Evolutionary conservation across 2,797 vertebrate genomes (phyloP).

Genomic region (Enteromius paludinosus): DNA sequence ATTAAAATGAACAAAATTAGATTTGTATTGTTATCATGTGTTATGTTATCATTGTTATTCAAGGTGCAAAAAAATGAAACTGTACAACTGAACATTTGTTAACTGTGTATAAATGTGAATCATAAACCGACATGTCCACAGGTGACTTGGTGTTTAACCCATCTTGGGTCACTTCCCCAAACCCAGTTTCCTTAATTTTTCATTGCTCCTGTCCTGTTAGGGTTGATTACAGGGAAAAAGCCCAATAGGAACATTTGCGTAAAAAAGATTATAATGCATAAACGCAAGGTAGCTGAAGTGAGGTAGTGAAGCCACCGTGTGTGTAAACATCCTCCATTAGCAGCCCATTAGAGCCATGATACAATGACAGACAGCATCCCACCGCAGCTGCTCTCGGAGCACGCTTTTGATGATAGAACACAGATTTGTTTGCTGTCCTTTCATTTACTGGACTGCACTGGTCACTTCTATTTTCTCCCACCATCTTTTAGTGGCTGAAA

Average conservation of each 20-base stretch:
- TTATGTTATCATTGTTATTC: neutral
- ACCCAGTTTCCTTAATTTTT: neutral
- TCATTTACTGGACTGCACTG: conserved; percentile 13
- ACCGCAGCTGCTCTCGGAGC: neutral
- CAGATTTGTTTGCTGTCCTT: conserved; percentile 35
- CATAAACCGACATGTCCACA: neutral
- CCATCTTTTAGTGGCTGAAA: conserved; percentile 12
- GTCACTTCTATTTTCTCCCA: conserved; percentile 29
- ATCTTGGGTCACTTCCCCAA: neutral
- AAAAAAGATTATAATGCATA: neutral
- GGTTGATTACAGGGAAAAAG: neutral
- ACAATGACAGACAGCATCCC: conserved; percentile 34
- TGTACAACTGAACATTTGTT: too few species aligned
- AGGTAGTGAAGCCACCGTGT: neutral
- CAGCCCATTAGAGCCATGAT: conserved; percentile 14
- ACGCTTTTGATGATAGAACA: conserved; percentile 34
- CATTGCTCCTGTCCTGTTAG: neutral
- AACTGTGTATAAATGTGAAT: neutral
- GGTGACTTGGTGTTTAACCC: neutral
- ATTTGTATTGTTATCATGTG: neutral
- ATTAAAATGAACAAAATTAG: neutral
- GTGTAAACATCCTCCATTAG: conserved; percentile 30
- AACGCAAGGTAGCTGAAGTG: neutral
- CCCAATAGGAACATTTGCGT: neutral
- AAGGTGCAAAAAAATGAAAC: too few species aligned